Base-by-base conservation (phyloP, 2,113 vertebrate species). In the Notarius lentiginosus region DNA sequence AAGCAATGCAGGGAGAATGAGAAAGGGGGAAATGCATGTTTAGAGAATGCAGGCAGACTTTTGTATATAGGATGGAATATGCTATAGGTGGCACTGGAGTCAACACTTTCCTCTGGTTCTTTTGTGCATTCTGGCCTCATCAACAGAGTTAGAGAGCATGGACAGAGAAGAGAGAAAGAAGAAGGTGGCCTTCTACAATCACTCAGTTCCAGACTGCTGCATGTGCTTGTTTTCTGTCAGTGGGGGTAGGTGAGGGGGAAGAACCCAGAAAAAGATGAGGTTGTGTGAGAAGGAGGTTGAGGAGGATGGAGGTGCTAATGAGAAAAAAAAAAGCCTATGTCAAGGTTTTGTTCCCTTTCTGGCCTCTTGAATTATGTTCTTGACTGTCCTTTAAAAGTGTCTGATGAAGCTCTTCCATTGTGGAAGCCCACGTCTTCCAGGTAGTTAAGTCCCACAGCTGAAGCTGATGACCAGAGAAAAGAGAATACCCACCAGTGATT, bases 341-440 rank as follows among this genome's bases (percentile, higher is more conserved):
- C 83, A 86, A 63, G 86, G 84, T 91, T 85, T 91, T 88, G 91
- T 56, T 87, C 84, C 89, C 89, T 91, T 91, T 95, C 95, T 96
- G 94, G 90, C 92, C 90, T 91, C 96, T 95, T 94, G 95, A 95
- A 93, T 97, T 97, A 97, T 96, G 95, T 96, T 97, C 96, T 98
- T 97, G 97, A 97, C 97, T 97, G 95, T 95, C 94, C 95, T 96
- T 92, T 95, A 96, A 96, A 96, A 96, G 95, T 91, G 95, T 95
- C 95, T 96, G 95, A 96, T 97, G 92, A 92, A 94, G 95, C 96
- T 91, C 88, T 96, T 95, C 47, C 88, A 47, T 93, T 94, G 95
- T 95, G 93, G 94, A 95, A 95, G 93, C 53, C 93, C 94, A 93
- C n/a, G 65, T 34, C 20, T 70, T 68, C 76, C n/a, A 82, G 55